phyloP scores from a whole-genome alignment of 2,888 invertebrate genomes.

The Cheilosia urbana region DNA sequence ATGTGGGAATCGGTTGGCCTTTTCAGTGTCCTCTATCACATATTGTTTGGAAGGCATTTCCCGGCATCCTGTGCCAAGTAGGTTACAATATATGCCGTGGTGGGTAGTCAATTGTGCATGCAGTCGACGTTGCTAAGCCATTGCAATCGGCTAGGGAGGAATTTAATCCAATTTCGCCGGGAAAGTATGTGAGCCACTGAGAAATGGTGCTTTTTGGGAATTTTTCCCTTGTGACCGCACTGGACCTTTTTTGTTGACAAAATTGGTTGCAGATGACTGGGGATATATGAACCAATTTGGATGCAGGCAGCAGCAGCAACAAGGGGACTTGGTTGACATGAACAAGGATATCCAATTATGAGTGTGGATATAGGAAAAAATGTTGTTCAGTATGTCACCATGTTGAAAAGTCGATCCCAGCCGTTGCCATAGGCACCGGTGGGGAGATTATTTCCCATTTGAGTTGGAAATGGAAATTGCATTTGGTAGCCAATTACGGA shows the following conservation, averaged over 20 bases:
- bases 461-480: too few species aligned
- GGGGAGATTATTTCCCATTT: too few species aligned
- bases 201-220: background rate
- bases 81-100: conserved; percentile 43
- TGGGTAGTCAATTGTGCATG: conserved; percentile 34
- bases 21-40: conserved; percentile 13
- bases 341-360: background rate
- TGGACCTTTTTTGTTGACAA: background rate
- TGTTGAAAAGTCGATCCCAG: background rate
- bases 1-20: conserved; percentile 25
- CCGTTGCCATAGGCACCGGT: background rate
- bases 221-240: background rate
- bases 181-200: background rate
- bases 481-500: too few species aligned
- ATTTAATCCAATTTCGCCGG: conserved; percentile 3
- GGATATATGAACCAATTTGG: background rate
- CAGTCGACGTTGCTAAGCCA: conserved; percentile 1
- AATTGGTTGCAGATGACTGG: background rate
- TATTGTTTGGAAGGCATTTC: conserved; percentile 15
- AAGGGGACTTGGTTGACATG: background rate
- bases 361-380: background rate
- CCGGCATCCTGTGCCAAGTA: conserved; percentile 60
- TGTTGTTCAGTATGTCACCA: background rate
- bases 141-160: background rate
- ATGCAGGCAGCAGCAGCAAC: conserved; percentile 1